These are phyloP conservation scores for Porites australiensis DNA, from an alignment of 64 coral and sea anemone species.

Conservation along the genomic window DNA sequence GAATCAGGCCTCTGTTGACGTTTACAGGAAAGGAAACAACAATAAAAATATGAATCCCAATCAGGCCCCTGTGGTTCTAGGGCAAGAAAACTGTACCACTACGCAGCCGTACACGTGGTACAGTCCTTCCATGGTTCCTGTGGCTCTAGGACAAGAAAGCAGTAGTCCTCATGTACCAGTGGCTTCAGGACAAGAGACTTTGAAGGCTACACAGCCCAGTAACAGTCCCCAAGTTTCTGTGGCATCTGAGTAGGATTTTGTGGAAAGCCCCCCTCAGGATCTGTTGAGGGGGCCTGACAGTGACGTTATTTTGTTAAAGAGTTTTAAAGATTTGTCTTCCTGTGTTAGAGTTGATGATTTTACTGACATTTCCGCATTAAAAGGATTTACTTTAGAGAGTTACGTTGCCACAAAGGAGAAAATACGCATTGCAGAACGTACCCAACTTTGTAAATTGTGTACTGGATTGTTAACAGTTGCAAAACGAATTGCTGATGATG, in stretches of 20 bases:
- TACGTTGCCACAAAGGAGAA: too few species aligned
- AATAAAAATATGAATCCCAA: constrained; percentile 13
- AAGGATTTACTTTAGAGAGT: too few species aligned
- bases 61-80: not conserved
- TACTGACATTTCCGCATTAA: too few species aligned
- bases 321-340: too few species aligned
- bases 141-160: not conserved
- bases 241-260: constrained; percentile 12
- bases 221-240: constrained; percentile 10
- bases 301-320: not conserved
- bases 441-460: too few species aligned
- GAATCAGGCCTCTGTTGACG: not conserved
- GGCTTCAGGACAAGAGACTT: constrained; percentile 13
- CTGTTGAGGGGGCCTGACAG: not conserved
- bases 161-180: not conserved
- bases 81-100: not conserved
- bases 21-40: not conserved
- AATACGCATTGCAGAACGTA: too few species aligned
- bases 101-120: too few species aligned
- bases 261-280: constrained; percentile 36
- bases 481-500: too few species aligned
- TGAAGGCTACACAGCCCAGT: constrained; percentile 9
- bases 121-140: constrained; percentile 4
- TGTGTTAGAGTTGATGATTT: too few species aligned
- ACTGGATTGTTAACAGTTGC: too few species aligned